Evolutionary conservation across 1,140 invertebrate species (phyloP).

Genomic region (Drosophila nebulosa): DNA sequence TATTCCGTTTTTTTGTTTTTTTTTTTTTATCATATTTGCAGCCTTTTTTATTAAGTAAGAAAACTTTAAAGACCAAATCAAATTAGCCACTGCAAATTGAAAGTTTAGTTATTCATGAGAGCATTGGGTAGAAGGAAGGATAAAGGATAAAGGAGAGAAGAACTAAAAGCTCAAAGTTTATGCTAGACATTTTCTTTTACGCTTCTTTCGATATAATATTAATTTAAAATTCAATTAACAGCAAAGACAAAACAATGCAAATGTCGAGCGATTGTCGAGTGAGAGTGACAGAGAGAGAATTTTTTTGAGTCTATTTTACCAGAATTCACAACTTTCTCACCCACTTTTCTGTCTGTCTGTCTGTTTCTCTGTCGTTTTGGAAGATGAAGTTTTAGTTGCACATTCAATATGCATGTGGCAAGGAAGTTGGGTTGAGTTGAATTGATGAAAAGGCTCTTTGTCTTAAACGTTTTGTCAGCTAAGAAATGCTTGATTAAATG

Average conservation of each 20-base stretch:
- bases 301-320: background rate
- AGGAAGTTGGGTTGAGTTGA: constrained; percentile 13
- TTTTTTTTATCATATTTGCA: background rate
- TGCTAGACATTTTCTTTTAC: constrained; percentile 45
- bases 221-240: constrained; percentile 78
- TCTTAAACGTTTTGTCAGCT: constrained; percentile 62
- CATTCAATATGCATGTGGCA: constrained; percentile 19
- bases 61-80: constrained; percentile 48
- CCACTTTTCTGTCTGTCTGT: background rate
- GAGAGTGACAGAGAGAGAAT: background rate
- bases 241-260: constrained; percentile 20
- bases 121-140: too few species aligned
- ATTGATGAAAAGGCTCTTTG: constrained; percentile 52
- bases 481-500: constrained; percentile 69
- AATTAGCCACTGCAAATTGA: constrained; percentile 74
- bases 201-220: constrained; percentile 42
- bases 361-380: background rate
- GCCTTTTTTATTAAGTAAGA: background rate
- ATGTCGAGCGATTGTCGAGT: background rate
- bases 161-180: constrained; percentile 11
- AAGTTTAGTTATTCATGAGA: constrained; percentile 76
- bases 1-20: too few species aligned
- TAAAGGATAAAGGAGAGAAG: too few species aligned
- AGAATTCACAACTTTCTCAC: background rate
- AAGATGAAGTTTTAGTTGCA: background rate